Percentiles rank a stretch among this genome's conserved stretches.
Conservation (phyloP, 2,888 invertebrate genomes). For the Mythimna impura region DNA sequence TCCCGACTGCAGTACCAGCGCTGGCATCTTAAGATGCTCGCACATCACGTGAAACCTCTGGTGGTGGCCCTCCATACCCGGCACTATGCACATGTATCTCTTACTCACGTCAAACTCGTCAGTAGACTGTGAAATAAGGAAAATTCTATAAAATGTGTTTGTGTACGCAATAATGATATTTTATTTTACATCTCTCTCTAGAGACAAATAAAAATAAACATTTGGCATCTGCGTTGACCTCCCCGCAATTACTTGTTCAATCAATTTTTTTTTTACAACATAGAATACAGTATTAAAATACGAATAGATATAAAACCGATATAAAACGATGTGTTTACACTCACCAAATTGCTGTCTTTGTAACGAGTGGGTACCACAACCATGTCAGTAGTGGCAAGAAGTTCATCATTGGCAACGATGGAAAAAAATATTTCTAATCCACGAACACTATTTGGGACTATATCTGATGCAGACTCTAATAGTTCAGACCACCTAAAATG, state of each 20-base stretch:
- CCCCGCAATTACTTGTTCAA: too few species aligned
- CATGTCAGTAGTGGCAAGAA: constrained; percentile 36
- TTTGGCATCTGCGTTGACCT: too few species aligned
- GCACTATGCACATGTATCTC: too few species aligned
- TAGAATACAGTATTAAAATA: too few species aligned
- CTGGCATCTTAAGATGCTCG: too few species aligned
- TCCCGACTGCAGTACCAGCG: too few species aligned
- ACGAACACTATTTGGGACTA: constrained; percentile 11
- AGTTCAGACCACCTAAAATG: constrained; percentile 29
- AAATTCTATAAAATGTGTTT: not conserved
- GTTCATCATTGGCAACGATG: constrained; percentile 22
- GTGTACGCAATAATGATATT: not conserved
- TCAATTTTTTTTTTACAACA: too few species aligned
- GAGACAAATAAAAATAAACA: too few species aligned
- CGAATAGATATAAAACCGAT: too few species aligned
- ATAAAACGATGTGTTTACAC: not conserved
- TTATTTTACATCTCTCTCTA: too few species aligned
- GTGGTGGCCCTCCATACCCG: too few species aligned
- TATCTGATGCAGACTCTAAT: constrained; percentile 14
- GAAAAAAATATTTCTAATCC: constrained; percentile 25
- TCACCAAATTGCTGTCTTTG: constrained; percentile 22
- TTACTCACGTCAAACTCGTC: constrained; percentile 2
- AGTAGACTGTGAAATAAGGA: not conserved
- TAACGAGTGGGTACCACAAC: constrained; percentile 34
- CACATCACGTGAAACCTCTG: too few species aligned